Conservation (phyloP, 2,888 invertebrate species). For the Tethea ocularis region DNA sequence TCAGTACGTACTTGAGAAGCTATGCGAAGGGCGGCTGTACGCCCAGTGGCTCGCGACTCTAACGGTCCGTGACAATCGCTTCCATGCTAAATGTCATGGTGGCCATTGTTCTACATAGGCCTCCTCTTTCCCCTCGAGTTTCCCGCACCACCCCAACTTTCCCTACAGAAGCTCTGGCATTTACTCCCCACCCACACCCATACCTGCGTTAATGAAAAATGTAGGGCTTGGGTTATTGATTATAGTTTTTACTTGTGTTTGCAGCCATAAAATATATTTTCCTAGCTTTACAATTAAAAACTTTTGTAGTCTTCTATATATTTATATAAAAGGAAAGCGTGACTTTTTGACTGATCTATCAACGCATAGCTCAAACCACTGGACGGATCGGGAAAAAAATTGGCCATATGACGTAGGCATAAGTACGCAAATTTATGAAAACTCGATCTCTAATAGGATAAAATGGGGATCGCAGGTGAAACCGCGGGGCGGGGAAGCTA, state of each 20-base stretch:
- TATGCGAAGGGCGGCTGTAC: conserved; percentile 65
- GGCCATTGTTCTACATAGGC: conserved; percentile 74
- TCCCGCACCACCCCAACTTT: conserved; percentile 53
- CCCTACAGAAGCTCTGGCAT: conserved; percentile 70
- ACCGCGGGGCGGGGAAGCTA: too few relatives aligned
- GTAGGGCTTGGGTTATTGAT: conserved; percentile 61
- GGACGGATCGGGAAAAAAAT: too few relatives aligned
- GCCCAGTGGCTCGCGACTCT: conserved; percentile 69
- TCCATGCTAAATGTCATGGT: conserved; percentile 83
- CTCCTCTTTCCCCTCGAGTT: conserved; percentile 44
- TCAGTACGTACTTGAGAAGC: conserved; percentile 66
- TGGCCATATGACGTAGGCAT: too few relatives aligned
- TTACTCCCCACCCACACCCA: conserved; percentile 67
- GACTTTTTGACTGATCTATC: too few relatives aligned
- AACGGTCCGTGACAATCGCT: conserved; percentile 81
- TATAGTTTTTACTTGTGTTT: conserved; percentile 33
- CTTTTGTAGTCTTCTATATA: conserved; percentile 18
- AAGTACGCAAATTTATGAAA: too few relatives aligned
- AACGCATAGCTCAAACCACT: too few relatives aligned
- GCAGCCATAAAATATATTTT: conserved; percentile 26
- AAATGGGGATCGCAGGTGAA: too few relatives aligned
- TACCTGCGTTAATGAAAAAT: conserved; percentile 70
- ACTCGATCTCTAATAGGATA: too few relatives aligned
- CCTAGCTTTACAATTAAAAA: conserved; percentile 29
- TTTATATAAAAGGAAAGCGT: too few relatives aligned